Percentiles rank a stretch among this genome's conserved stretches.
Evolutionary conservation across 92 coral and sea anemone species (phyloP).

Genomic region (Umimayanthus kanabou): DNA sequence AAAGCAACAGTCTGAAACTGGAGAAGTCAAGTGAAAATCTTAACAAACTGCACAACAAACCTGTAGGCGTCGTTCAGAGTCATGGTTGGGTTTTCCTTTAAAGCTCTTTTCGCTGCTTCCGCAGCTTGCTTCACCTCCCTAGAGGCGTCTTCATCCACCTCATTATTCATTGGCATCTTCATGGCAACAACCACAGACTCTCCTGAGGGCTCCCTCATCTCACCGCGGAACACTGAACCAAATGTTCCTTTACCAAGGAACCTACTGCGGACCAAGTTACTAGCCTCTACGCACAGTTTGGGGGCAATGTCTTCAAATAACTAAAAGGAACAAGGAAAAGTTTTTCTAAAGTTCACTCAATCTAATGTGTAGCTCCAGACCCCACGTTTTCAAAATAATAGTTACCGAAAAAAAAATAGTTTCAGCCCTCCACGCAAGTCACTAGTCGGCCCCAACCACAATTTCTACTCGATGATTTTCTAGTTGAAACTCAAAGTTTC

Average conservation of each 20-base stretch:
- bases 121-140: conserved; percentile 89
- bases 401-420: too few relatives aligned
- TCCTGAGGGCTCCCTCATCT: conserved; percentile 78
- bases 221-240: conserved; percentile 97
- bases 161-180: conserved; percentile 99
- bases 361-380: too few relatives aligned
- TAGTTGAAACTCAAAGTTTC: not conserved
- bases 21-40: not conserved
- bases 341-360: not conserved
- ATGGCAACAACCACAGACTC: conserved; percentile 74
- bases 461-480: not conserved
- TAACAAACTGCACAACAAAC: conserved; percentile 37
- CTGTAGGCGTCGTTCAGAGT: conserved; percentile 94
- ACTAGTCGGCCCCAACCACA: too few relatives aligned
- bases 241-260: conserved; percentile 96
- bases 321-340: conserved; percentile 35
- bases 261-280: conserved; percentile 73
- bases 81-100: conserved; percentile 83
- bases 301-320: conserved; percentile 98
- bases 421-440: too few relatives aligned
- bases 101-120: conserved; percentile 86
- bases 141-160: conserved; percentile 84
- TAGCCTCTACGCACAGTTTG: conserved; percentile 71
- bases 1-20: not conserved
- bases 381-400: too few relatives aligned